A percentile compares a stretch with the other conserved stretches of the same genome.
Conservation (phyloP, 2,113 vertebrate genomes). For the Sinocyclocheilus anshuiensis region DNA sequence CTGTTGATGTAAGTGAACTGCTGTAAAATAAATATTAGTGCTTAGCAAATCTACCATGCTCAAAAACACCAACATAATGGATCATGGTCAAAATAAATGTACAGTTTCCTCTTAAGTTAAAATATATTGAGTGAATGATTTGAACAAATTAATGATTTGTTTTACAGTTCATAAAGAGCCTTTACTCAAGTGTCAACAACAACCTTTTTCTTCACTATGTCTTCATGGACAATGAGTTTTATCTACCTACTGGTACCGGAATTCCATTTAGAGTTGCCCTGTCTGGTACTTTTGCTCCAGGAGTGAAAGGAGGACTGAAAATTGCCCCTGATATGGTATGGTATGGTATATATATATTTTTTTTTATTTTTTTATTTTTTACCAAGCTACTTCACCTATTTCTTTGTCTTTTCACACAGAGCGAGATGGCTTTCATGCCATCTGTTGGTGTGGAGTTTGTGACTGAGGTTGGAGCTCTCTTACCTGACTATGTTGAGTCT, state of each 20-base stretch:
- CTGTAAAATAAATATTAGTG: neutral
- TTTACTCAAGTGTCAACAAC: constrained; percentile 78
- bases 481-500: constrained; percentile 83
- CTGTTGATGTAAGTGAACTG: constrained; percentile 65
- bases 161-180: constrained; percentile 67
- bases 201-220: constrained; percentile 91
- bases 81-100: neutral
- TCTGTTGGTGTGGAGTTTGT: constrained; percentile 86
- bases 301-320: constrained; percentile 80
- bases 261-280: constrained; percentile 85
- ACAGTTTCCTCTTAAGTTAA: too few relatives aligned
- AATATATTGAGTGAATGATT: too few relatives aligned
- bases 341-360: too few relatives aligned
- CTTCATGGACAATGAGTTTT: constrained; percentile 94
- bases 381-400: neutral
- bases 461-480: constrained; percentile 79
- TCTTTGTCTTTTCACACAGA: constrained; percentile 63
- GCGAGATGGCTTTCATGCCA: constrained; percentile 83
- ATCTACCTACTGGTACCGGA: constrained; percentile 87
- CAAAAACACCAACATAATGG: neutral
- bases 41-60: neutral
- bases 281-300: constrained; percentile 85
- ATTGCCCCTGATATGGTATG: constrained; percentile 78
- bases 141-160: neutral
- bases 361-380: neutral